Base-by-base conservation (phyloP, 1,140 invertebrate species). In the Acromyrmex charruanus region DNA sequence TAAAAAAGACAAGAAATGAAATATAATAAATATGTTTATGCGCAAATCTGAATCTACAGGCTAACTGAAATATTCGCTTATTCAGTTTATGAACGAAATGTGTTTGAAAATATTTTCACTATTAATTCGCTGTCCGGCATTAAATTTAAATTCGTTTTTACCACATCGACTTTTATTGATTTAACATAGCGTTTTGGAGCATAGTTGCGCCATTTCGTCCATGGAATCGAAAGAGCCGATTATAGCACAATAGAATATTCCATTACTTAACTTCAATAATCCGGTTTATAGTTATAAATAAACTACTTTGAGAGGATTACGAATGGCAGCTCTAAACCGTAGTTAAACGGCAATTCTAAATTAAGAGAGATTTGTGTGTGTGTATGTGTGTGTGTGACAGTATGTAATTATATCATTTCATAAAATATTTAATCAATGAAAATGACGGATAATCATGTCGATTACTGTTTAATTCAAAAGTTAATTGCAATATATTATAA, bases 181-280 rank as follows among this genome's bases (percentile, higher is more conserved):
- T 81, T 66, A 66, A 66, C 44, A 16, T 69, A 16, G 2, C n/a
- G 16, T 44, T 75, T 75, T 3, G 21, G 3, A 35, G 31, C 31
- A 59, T 25, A 68, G 31, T 7, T 35, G 4, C 21, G 65, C 21
- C 31, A 55, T 81, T 69, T 55, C 35, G 25, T 77, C 16, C 49
- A 14, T 16, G 3, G 6, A 75, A 58, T 75, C 12, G 10, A 59
- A 75, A 58, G 28, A 81, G n/a, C 65, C 31, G 49, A 81, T 81
- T 71, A 81, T 16, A 66, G 18, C 18, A 66, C 21, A 51, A 79
- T 31, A 28, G 39, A 77, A 65, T 75, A 55, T 68, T 53, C n/a
- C n/a, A 80, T 69, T 55, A 35, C 39, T 31, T 55, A 14, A 55
- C 14, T 81, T 35, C 1, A 61, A 66, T 53, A 53, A 65, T 53